Percentiles rank a stretch among this genome's conserved stretches.
Conservation (phyloP, 1,140 invertebrate genomes). For the Anastatus disparis region DNA sequence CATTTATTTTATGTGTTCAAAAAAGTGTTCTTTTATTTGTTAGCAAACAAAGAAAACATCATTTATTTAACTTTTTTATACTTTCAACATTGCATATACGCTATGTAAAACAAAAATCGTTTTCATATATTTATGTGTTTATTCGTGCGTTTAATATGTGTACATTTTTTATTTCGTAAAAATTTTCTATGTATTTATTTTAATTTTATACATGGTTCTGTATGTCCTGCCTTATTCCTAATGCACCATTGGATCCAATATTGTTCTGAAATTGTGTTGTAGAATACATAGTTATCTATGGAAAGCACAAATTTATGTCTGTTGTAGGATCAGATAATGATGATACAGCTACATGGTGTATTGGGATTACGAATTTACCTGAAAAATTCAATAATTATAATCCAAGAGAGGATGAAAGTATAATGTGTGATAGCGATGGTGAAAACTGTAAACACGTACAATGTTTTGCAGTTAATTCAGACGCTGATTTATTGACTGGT, state of each 20-base stretch:
- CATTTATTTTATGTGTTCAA: too few species aligned
- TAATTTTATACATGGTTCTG: too few species aligned
- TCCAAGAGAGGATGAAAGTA: constrained; percentile 47
- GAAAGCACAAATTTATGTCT: constrained; percentile 8
- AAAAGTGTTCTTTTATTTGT: too few species aligned
- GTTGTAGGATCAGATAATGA: neutral
- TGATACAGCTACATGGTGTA: constrained; percentile 27
- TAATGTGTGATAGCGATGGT: constrained; percentile 50
- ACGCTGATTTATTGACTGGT: constrained; percentile 41
- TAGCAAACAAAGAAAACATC: too few species aligned
- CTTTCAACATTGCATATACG: too few species aligned
- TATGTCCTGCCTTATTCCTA: too few species aligned
- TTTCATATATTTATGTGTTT: too few species aligned
- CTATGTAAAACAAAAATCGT: too few species aligned
- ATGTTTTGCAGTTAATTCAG: constrained; percentile 47
- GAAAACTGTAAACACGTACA: constrained; percentile 51
- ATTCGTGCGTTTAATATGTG: too few species aligned
- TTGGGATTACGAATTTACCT: constrained; percentile 21
- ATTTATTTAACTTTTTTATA: too few species aligned
- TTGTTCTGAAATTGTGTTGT: neutral
- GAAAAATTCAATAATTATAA: constrained; percentile 47
- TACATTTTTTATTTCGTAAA: too few species aligned
- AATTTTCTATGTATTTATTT: too few species aligned
- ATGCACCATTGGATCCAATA: neutral
- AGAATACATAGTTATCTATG: neutral